These are phyloP conservation scores for Dendrolimus kikuchii DNA, from an alignment of 1,140 invertebrate species.

Conservation along the genomic window DNA sequence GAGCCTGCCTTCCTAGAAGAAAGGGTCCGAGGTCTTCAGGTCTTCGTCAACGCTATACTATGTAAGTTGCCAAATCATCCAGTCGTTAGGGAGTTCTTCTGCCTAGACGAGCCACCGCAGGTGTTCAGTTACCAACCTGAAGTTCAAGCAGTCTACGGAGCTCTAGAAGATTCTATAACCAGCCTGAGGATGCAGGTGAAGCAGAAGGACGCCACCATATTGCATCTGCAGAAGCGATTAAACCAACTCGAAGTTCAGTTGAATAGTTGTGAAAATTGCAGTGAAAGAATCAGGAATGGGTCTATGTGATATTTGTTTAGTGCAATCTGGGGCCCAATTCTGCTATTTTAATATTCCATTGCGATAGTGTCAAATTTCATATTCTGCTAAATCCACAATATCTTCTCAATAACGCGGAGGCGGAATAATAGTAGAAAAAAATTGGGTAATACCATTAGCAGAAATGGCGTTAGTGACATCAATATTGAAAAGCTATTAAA, in stretches of 20 bases:
- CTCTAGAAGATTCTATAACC: constrained; percentile 86
- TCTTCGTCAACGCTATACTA: constrained; percentile 86
- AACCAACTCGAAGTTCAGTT: constrained; percentile 46
- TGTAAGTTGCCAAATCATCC: constrained; percentile 76
- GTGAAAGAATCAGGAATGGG: constrained; percentile 30
- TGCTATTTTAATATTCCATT: no score
- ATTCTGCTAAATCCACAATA: no score
- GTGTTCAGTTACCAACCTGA: constrained; percentile 64
- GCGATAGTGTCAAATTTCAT: no score
- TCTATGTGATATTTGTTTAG: constrained; percentile 2
- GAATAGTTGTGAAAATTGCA: constrained; percentile 52
- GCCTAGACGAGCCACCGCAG: constrained; percentile 84
- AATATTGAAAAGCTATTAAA: no score
- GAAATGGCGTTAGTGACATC: no score
- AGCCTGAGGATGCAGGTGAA: constrained; percentile 82
- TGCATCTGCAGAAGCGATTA: constrained; percentile 76
- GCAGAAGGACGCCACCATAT: constrained; percentile 82
- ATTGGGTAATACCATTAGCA: no score
- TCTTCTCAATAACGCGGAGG: no score
- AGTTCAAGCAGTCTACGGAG: constrained; percentile 85
- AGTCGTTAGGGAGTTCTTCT: constrained; percentile 87
- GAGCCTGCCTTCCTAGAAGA: constrained; percentile 89
- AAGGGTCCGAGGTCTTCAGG: constrained; percentile 83
- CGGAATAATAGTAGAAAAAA: no score
- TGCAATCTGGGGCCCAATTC: no score